Evolutionary conservation across 30 jellyfish, hydroid and myxozoan species (phyloP), one percentile per base, ranked within the genome.

Genomic region (Haliclystus octoradiatus): DNA sequence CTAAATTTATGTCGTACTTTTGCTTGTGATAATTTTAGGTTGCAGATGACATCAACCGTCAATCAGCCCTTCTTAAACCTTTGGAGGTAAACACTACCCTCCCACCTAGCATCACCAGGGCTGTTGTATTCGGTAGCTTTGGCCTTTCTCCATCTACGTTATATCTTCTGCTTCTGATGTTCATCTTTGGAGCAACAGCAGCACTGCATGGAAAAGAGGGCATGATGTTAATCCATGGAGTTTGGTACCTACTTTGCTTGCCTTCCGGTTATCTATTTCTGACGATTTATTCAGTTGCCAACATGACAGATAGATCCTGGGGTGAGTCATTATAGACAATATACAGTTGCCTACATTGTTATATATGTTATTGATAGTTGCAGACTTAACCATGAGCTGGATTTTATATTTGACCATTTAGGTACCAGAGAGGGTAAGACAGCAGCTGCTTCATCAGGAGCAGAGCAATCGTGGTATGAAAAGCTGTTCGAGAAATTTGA

Each of bases 211-310:
- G 97, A 25, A 14, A 34, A 26, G 97, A 88, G 52, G 88, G 94
- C 61, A 28, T 72, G 46, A 84, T 71, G 34, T 76, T 88, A 31
- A 71, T 88, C 0, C 97, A 88, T 49, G 97, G 97, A 4, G 61
- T 88, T 33, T 88, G 97, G 97, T 88, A 79, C 47, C 60, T 88
- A 68, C 78, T 88, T 1, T 73, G 97, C 65, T 66, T 88, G 62
- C 97, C 97, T 23, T 88, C 97, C 15, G 97, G 97, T 2, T 88
- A 88, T 57, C 81, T 88, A 76, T 88, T 88, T 67, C 86, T 88
- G 1, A 88, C 78, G 81, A 80, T 88, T 27, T 88, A 88, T 66
- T 88, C 97, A 1, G 52, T 88, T 3, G 97, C 84, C 31, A 88
- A 88, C 73, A 31, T 88, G 57, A 80, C 94, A 0, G 97, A 88